Conservation (phyloP, 2,113 vertebrate genomes). For the Leptodactylus fuscus region DNA sequence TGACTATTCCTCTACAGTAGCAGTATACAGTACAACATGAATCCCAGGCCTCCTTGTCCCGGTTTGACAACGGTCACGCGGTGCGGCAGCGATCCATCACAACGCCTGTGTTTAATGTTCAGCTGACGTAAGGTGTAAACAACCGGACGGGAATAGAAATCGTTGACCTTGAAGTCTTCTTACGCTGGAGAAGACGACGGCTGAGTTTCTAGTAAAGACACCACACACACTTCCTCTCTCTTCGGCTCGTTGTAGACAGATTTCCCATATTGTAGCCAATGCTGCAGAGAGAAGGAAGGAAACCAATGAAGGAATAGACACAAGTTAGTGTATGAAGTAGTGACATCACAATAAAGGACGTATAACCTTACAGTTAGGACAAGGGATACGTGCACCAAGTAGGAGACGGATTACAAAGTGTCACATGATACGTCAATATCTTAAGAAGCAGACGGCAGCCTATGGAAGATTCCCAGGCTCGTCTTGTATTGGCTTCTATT, state of each 20-base stretch:
- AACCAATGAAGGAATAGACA: no score
- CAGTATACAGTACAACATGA: no score
- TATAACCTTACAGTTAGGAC: not conserved
- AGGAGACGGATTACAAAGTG: no score
- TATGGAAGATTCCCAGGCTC: no score
- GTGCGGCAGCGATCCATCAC: not conserved
- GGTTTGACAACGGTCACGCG: not conserved
- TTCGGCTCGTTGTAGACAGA: conserved; percentile 36
- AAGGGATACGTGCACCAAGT: no score
- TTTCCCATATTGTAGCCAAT: conserved; percentile 62
- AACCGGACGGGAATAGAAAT: conserved; percentile 41
- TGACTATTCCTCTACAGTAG: not conserved
- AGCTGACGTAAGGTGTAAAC: conserved; percentile 54
- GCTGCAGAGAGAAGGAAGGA: conserved; percentile 59
- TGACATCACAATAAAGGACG: no score
- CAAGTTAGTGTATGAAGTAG: not conserved
- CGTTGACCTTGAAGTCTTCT: conserved; percentile 56
- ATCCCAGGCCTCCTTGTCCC: not conserved
- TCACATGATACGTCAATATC: no score
- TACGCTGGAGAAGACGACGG: conserved; percentile 7
- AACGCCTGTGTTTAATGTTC: conserved; percentile 42
- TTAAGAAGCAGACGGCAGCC: no score
- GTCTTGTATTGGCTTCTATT: no score
- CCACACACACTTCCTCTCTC: conserved; percentile 67
- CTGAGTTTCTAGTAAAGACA: conserved; percentile 63